Base-by-base conservation (phyloP, 2,113 vertebrate species). In the Vicugna pacos region DNA sequence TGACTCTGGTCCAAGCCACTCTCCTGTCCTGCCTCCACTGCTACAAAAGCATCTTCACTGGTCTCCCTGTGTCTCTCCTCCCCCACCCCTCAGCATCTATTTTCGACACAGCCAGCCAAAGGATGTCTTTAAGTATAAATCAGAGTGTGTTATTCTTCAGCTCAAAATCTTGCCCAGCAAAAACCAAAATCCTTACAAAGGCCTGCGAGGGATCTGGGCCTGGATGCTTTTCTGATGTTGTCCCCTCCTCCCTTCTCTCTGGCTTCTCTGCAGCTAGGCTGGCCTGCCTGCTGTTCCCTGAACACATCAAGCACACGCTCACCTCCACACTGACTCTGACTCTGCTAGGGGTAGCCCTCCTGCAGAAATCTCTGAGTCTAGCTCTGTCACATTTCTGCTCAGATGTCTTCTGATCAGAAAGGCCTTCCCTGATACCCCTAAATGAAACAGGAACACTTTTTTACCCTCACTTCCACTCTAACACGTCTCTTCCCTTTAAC, bases 191-290 rank as follows among this genome's bases (percentile, higher is more conserved):
- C 56, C 26, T 88, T 35, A n/a, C 0, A 7, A 50, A 84, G 64
- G 28, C 67, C 72, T 56, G 69, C 56, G 30, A 60, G 54, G 1
- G 73, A 22, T 6, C 42, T 48, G 48, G 42, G 16, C 56, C 46
- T 42, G 22, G 46, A 26, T 42, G 1, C n/a, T 3, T 5, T 54
- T 65, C 64, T 7, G 54, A 76, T 5, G 30, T 46, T 19, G 30
- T 4, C 4, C 5, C 2, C 7, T 35, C 1, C 0, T 8, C 17
- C 11, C 4, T 42, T 56, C 19, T 69, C 22, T 24, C 28, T 42
- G 38, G 0, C 50, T 20, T 64, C 65, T 35, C 65, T 17, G 42
- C 28, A 48, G 50, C 19, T 35, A 4, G 13, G 0, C 64, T 3
- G 22, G 22, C 3, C 28, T 32, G 26, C 38, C 8, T 38, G 30